Percentiles rank a stretch among this genome's conserved stretches.
phyloP scores from a whole-genome alignment of 2,113 vertebrate species.

The Cyanoderma ruficeps region DNA sequence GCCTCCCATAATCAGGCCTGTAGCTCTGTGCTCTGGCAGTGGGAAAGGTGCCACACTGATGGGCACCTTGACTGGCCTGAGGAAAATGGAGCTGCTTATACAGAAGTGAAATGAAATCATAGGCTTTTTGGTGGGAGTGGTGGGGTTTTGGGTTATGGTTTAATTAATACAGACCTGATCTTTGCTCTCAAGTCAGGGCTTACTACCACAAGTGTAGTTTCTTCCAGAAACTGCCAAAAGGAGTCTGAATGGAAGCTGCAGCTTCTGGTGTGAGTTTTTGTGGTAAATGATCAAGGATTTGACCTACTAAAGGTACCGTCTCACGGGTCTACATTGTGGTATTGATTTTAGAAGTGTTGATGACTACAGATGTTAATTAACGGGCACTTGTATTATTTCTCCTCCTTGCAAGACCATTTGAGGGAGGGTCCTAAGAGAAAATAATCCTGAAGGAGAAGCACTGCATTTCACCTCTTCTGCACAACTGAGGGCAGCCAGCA shows the following conservation, averaged over 20 bases:
- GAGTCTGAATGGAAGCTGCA: background rate
- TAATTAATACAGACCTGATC: background rate
- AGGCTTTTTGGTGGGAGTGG: background rate
- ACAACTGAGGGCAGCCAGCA: background rate
- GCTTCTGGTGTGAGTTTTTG: background rate
- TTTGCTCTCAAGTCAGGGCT: background rate
- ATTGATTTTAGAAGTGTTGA: background rate
- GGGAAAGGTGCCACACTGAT: accelerated
- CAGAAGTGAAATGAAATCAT: background rate
- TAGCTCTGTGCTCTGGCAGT: background rate
- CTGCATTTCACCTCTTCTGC: background rate
- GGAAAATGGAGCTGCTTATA: background rate
- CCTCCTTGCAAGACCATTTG: background rate
- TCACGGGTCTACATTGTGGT: accelerated
- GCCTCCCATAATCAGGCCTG: accelerated
- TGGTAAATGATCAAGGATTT: background rate
- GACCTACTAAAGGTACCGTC: background rate
- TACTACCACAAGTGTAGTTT: background rate
- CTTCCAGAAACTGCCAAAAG: background rate
- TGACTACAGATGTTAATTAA: background rate
- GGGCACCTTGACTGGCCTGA: background rate
- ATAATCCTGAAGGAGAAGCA: background rate
- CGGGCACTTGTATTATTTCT: background rate
- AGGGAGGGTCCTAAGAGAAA: background rate
- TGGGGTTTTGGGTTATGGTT: too few relatives aligned